These are phyloP conservation scores for Calliopsis andreniformis DNA, from an alignment of 1,140 invertebrate genomes.

Conservation along the genomic window DNA sequence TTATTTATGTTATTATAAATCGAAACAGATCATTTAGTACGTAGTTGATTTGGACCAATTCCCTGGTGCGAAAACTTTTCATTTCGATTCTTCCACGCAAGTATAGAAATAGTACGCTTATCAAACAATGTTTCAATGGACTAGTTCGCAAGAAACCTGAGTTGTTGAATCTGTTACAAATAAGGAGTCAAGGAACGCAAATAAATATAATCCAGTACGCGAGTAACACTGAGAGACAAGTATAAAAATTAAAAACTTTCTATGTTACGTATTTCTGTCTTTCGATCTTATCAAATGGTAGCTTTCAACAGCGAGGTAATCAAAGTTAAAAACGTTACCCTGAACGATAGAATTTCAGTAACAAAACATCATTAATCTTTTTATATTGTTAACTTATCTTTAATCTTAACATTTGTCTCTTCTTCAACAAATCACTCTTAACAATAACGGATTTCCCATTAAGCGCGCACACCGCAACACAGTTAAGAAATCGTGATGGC, in stretches of 20 bases:
- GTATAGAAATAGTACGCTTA: conserved; percentile 11
- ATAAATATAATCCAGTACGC: conserved; percentile 1
- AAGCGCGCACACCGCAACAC: neutral
- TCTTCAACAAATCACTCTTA: conserved; percentile 10
- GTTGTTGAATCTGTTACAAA: conserved; percentile 5
- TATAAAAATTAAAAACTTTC: conserved; percentile 34
- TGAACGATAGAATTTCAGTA: conserved; percentile 33
- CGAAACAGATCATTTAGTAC: neutral
- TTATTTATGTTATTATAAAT: neutral
- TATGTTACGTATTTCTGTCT: neutral
- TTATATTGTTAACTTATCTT: conserved; percentile 25
- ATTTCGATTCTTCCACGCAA: neutral
- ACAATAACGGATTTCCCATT: conserved; percentile 1
- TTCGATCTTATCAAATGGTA: too few relatives aligned
- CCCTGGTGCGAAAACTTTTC: neutral
- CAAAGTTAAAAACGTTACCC: conserved; percentile 18
- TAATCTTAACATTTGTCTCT: conserved; percentile 16
- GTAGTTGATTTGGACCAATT: conserved; percentile 9
- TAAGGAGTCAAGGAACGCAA: neutral
- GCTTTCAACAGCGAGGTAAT: conserved; percentile 10
- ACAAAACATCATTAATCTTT: conserved; percentile 32
- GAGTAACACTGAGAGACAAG: neutral
- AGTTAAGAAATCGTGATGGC: neutral
- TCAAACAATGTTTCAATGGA: conserved; percentile 3
- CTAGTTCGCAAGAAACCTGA: conserved; percentile 29